Conservation (phyloP, 2,113 vertebrate genomes). For the Atractosteus spatula region DNA sequence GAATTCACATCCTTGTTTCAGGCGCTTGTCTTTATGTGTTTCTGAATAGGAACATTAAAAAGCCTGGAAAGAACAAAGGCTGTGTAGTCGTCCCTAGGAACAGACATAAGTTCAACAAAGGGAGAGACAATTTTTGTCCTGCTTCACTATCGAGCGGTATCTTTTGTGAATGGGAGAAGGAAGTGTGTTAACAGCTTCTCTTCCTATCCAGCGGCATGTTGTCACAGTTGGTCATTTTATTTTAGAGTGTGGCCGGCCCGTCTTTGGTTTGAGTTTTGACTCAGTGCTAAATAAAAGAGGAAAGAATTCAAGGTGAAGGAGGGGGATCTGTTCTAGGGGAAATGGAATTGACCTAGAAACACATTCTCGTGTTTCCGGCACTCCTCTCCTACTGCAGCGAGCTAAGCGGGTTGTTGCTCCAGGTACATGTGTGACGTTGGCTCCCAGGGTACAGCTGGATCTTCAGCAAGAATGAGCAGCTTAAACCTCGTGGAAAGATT, state of each 20-base stretch:
- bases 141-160: too few relatives aligned
- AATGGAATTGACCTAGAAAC: constrained; percentile 24
- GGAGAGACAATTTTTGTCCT: too few relatives aligned
- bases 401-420: background rate
- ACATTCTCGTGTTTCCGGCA: constrained; percentile 2
- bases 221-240: constrained; percentile 1
- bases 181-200: too few relatives aligned
- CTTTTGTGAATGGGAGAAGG: too few relatives aligned
- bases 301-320: background rate
- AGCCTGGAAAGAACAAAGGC: background rate
- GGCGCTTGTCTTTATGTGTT: background rate
- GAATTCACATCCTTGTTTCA: constrained; percentile 1
- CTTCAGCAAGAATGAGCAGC: too few relatives aligned
- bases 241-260: too few relatives aligned
- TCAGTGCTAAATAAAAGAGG: background rate
- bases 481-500: too few relatives aligned
- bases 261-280: background rate
- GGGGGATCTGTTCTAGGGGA: constrained; percentile 4
- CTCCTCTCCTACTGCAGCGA: constrained; percentile 3
- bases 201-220: background rate
- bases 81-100: background rate
- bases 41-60: background rate
- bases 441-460: background rate
- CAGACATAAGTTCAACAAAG: too few relatives aligned
- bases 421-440: background rate